Base-by-base conservation (phyloP, 1,140 invertebrate genomes). In the Drosophila bipectinata region DNA sequence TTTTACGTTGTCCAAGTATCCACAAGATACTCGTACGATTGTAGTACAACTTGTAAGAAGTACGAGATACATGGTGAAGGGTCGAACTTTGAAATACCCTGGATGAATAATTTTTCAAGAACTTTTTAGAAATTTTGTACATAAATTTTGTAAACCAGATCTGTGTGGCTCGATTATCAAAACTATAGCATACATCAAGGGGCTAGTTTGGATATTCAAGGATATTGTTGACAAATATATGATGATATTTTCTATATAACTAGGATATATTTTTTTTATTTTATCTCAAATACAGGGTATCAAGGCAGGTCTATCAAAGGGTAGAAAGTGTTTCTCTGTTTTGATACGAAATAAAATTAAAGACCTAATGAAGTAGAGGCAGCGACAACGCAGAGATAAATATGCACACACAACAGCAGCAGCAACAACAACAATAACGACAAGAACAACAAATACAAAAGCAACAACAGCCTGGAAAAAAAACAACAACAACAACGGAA, bases 281-380 rank as follows among this genome's bases (percentile, higher is more conserved):
- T 39, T 14, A 0, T 12, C 1, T 0, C 0, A 12, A 12, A 37
- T 9, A 34, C n/a, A 66, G 62, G 62, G 64, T 68, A 67, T 67
- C 0, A 41, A 26, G 30, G 0, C 10, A n/a, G 12, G 34, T 37
- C 34, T 37, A 37, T 37, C 12, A 37, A 12, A 4, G 10, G 2
- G 34, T n/a, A n/a, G 10, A 37, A 37, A 37, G 10, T 12, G 34
- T 9, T 78, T 78, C 66, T 78, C 69, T 85, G 83, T 85, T 85
- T 85, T 85, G 78, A 85, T 85, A 82, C 82, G 82, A 87, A 87
- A 85, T 87, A 85, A 87, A 85, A 85, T 85, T 85, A 87, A 85
- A 85, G 82, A 85, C 82, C 78, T 85, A 85, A 85, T 85, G 82
- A 85, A 85, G 82, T 87, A 75, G 78, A 82, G 82, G 82, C 82